A percentile compares a stretch with the other conserved stretches of the same genome.
These are phyloP conservation scores for Dendropsophus ebraccatus DNA, from an alignment of 2,113 vertebrate genomes.

Conservation along the genomic window DNA sequence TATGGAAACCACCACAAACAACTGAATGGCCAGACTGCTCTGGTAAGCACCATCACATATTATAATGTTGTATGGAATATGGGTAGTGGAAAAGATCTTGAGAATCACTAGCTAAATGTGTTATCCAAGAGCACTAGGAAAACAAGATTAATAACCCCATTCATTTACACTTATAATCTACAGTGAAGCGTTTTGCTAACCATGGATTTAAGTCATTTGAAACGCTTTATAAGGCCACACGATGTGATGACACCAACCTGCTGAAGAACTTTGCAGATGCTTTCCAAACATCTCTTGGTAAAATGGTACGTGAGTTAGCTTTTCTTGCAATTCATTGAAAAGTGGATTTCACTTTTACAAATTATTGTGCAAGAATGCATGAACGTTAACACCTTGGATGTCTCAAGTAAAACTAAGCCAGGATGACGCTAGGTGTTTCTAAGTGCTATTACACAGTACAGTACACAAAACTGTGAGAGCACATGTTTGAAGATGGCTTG, in stretches of 20 bases:
- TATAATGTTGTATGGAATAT: too few relatives aligned
- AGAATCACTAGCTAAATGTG: neutral
- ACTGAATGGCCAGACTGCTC: conserved; percentile 90
- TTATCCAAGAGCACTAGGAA: neutral
- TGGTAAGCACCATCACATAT: conserved; percentile 72
- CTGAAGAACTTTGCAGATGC: conserved; percentile 87
- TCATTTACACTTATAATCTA: conserved; percentile 51
- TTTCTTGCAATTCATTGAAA: neutral
- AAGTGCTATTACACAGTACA: too few relatives aligned
- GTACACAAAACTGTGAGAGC: too few relatives aligned
- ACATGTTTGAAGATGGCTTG: neutral
- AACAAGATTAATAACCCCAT: neutral
- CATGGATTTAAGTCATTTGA: conserved; percentile 96
- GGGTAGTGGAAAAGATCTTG: neutral
- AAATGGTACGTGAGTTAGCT: conserved; percentile 82
- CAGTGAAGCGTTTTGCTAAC: conserved; percentile 95
- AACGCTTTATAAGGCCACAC: conserved; percentile 92
- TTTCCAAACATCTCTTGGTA: conserved; percentile 86
- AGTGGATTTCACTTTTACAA: neutral
- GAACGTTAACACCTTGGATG: neutral
- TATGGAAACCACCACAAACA: conserved; percentile 87
- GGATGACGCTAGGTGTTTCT: too few relatives aligned
- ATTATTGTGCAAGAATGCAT: too few relatives aligned
- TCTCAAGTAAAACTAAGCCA: too few relatives aligned
- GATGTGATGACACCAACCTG: conserved; percentile 86